Evolutionary conservation across 2,113 vertebrate genomes (phyloP).

Genomic region (Blennius ocellaris): DNA sequence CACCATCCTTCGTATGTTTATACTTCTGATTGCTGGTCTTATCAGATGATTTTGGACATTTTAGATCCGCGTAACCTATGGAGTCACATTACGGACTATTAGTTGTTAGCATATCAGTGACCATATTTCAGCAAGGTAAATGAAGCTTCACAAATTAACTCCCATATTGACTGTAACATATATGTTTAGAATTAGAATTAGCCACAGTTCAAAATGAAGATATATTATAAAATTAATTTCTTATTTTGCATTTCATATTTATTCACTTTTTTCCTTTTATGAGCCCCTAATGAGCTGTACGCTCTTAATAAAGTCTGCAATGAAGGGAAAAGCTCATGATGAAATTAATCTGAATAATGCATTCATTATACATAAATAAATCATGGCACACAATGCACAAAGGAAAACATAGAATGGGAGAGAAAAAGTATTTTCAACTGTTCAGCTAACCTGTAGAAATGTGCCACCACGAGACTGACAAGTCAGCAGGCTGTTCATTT

Average conservation of each 20-base stretch:
- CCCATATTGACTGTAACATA: neutral
- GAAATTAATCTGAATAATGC: neutral
- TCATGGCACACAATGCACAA: neutral
- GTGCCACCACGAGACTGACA: neutral
- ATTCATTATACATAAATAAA: neutral
- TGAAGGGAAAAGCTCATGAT: neutral
- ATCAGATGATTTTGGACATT: neutral
- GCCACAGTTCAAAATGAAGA: neutral
- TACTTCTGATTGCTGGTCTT: neutral
- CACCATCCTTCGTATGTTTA: neutral
- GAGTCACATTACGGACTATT: neutral
- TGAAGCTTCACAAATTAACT: constrained; percentile 7
- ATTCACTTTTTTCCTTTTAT: neutral
- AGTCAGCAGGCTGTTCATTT: constrained; percentile 18
- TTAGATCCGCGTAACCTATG: neutral
- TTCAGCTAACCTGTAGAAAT: neutral
- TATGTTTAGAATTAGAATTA: neutral
- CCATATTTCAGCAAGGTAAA: neutral
- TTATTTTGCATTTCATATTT: no score
- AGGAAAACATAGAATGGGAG: neutral
- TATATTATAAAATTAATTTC: no score
- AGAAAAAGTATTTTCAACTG: neutral
- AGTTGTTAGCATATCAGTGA: constrained; percentile 14
- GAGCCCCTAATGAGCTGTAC: neutral
- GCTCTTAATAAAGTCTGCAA: neutral